Evolutionary conservation across 2,113 vertebrate species (phyloP).

Genomic region (Lampris megalopsis): DNA sequence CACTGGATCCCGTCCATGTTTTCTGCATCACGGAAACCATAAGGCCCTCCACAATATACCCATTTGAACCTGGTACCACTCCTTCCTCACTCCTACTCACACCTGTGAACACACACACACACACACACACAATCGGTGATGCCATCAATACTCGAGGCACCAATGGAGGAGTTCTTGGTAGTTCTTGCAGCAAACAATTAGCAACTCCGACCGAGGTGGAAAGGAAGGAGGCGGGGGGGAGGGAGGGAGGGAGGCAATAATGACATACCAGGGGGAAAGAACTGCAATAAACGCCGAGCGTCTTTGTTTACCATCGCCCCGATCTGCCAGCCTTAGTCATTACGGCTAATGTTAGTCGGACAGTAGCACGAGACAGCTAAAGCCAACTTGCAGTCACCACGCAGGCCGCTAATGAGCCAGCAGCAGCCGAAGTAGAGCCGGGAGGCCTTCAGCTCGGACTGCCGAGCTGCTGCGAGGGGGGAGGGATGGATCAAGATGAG

Average conservation of each 20-base stretch:
- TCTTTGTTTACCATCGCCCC: constrained; percentile 32
- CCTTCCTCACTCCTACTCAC: not conserved
- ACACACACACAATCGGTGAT: constrained; percentile 27
- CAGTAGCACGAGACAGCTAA: constrained; percentile 1
- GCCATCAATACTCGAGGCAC: constrained; percentile 25
- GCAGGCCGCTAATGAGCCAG: not conserved
- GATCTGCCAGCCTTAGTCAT: constrained; percentile 29
- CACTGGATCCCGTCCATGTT: no score
- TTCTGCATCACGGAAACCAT: no score
- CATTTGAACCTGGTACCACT: not conserved
- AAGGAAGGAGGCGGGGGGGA: not conserved
- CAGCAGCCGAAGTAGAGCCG: not conserved
- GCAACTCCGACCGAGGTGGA: constrained; percentile 11
- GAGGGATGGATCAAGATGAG: not conserved
- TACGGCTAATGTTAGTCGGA: not conserved
- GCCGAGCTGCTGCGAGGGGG: constrained; percentile 12
- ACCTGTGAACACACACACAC: not conserved
- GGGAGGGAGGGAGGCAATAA: constrained; percentile 37
- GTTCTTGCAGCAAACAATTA: constrained; percentile 32
- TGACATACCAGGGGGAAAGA: constrained; percentile 35
- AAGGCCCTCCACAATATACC: not conserved
- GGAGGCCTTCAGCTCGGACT: constrained; percentile 5
- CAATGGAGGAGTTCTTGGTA: constrained; percentile 2
- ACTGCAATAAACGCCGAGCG: not conserved
- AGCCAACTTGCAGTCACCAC: not conserved